phyloP scores from a whole-genome alignment of 2,797 vertebrate genomes.

The Threskiornis aethiopicus region DNA sequence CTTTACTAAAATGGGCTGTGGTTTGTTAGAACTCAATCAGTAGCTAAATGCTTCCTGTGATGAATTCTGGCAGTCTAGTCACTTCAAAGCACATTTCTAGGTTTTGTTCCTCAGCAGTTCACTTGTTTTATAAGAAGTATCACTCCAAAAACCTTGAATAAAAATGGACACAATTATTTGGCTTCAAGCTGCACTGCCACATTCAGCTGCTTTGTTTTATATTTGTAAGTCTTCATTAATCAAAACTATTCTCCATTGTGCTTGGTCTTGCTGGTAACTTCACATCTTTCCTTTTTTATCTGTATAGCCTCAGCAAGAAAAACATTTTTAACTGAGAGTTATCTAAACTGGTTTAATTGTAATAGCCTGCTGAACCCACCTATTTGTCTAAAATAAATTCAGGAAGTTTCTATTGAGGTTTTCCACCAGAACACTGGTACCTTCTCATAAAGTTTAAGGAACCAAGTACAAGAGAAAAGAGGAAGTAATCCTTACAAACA shows the following conservation, averaged over 20 bases:
- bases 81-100: background rate
- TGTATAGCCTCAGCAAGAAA: background rate
- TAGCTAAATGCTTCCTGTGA: background rate
- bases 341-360: background rate
- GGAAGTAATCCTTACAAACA: background rate
- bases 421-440: background rate
- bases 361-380: background rate
- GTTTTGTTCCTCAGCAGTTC: background rate
- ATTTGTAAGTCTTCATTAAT: background rate
- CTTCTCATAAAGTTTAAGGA: background rate
- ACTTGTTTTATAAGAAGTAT: background rate
- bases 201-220: background rate
- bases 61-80: background rate
- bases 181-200: background rate
- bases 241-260: background rate
- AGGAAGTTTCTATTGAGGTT: background rate
- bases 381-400: background rate
- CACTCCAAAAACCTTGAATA: background rate
- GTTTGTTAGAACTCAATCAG: background rate
- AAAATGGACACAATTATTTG: background rate
- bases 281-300: background rate
- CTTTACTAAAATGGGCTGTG: fast-evolving
- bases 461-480: background rate
- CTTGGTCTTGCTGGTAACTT: background rate
- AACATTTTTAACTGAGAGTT: background rate